Conservation (phyloP, 2,113 vertebrate genomes). For the Smithornis capensis region DNA sequence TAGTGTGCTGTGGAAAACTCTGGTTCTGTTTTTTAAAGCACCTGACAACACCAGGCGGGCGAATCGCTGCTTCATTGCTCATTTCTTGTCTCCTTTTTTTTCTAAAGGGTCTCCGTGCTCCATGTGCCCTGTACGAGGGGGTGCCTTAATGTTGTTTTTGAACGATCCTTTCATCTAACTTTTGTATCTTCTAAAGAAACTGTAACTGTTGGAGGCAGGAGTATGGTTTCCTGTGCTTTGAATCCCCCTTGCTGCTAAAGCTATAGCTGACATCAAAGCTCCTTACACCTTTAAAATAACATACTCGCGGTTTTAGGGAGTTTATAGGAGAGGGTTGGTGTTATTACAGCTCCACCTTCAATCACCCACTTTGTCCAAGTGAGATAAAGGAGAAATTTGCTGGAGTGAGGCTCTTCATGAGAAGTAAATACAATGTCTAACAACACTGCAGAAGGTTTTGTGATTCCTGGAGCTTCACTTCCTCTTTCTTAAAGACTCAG, state of each 20-base stretch:
- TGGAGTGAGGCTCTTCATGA: neutral
- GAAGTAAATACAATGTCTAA: neutral
- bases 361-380: neutral
- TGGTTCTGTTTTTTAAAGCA: neutral
- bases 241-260: neutral
- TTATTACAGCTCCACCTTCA: neutral
- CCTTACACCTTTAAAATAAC: neutral
- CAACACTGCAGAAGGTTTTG: neutral
- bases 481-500: neutral
- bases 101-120: neutral
- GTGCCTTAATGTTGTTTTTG: too few relatives aligned
- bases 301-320: rapidly evolving
- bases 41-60: rapidly evolving
- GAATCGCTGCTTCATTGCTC: neutral
- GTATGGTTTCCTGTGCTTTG: neutral
- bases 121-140: too few relatives aligned
- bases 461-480: neutral
- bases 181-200: neutral
- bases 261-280: neutral
- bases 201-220: rapidly evolving
- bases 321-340: neutral
- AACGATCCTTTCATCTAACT: neutral
- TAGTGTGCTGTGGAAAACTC: neutral
- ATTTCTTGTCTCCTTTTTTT: neutral
- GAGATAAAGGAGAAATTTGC: neutral